These are phyloP conservation scores for Eclectus roratus DNA, from an alignment of 2,113 vertebrate genomes.

Conservation along the genomic window DNA sequence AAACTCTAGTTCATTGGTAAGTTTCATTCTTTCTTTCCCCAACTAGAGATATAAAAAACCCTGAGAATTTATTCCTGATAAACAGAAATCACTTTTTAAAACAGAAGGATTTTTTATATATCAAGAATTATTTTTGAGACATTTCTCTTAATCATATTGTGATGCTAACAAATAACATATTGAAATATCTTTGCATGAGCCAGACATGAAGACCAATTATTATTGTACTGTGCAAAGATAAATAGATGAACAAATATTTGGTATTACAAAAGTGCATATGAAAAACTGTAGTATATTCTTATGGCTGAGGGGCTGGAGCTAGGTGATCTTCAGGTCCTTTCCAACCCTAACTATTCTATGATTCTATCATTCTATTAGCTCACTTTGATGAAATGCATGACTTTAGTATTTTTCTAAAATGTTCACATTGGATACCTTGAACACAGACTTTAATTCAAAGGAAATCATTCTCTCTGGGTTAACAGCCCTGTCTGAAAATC, in stretches of 20 bases:
- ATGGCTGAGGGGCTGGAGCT: too few relatives aligned
- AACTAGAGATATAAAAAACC: neutral
- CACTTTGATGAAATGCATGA: neutral
- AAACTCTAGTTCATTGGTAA: neutral
- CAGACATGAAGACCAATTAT: neutral
- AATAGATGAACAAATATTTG: neutral
- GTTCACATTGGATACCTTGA: neutral
- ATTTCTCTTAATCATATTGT: neutral
- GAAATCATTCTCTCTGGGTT: neutral
- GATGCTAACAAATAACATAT: neutral
- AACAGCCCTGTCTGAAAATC: neutral
- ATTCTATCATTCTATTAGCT: neutral
- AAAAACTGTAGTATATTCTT: neutral
- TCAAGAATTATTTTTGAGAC: neutral
- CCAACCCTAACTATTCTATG: too few relatives aligned
- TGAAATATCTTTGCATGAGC: neutral
- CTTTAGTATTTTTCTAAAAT: neutral
- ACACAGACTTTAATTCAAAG: neutral
- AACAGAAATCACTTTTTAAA: neutral
- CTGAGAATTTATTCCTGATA: neutral
- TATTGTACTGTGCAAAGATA: neutral
- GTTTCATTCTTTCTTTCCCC: neutral
- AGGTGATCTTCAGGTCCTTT: too few relatives aligned
- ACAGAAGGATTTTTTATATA: neutral
- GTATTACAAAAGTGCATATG: neutral